phyloP scores from a whole-genome alignment of 2,888 invertebrate genomes.

The Sarcophaga carnaria region DNA sequence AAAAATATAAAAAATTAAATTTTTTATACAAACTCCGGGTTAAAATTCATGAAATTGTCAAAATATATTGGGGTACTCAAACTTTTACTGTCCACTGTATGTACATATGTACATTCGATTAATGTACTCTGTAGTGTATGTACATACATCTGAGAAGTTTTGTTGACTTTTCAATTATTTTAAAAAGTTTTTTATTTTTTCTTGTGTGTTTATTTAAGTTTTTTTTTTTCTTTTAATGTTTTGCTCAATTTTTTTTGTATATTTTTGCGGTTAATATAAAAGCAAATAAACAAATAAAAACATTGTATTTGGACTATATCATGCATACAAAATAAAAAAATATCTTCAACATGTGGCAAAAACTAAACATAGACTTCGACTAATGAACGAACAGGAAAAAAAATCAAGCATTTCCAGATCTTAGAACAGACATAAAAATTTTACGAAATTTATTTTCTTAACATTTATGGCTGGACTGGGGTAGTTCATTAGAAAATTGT shows the following conservation, averaged over 20 bases:
- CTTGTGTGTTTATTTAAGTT: conserved; percentile 35
- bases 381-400: background rate
- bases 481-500: background rate
- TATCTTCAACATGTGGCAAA: background rate
- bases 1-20: no score
- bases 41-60: no score
- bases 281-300: conserved; percentile 17
- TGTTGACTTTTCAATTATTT: conserved; percentile 59
- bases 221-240: no score
- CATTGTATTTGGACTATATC: conserved; percentile 8
- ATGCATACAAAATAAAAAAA: background rate
- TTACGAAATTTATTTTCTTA: background rate
- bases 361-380: background rate
- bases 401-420: conserved; percentile 1
- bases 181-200: conserved; percentile 23
- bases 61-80: no score
- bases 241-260: background rate
- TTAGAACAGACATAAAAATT: conserved; percentile 7
- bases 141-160: conserved; percentile 29
- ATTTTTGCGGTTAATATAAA: conserved; percentile 15
- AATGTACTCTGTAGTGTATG: background rate
- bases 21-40: no score
- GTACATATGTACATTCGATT: background rate
- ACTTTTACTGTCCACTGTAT: no score
- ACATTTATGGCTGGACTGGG: background rate